Percentiles rank a stretch among this genome's conserved stretches.
These are phyloP conservation scores for Chiloscyllium punctatum DNA, from an alignment of 2,797 vertebrate genomes.

Conservation along the genomic window DNA sequence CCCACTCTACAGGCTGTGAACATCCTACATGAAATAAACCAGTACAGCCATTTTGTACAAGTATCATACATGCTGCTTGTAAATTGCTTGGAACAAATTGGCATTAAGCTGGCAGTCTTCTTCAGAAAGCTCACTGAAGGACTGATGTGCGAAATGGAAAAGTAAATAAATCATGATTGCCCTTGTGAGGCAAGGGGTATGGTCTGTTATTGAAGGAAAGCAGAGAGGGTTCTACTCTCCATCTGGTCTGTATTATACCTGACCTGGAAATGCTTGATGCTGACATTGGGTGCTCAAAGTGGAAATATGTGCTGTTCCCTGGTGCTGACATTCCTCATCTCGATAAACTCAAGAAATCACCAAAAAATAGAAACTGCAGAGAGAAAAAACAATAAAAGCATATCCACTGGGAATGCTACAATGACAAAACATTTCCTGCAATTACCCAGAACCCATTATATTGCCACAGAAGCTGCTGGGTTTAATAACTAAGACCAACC, in stretches of 20 bases:
- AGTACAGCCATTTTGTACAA: neutral
- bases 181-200: constrained; percentile 14
- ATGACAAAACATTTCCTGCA: constrained; percentile 32
- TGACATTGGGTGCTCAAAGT: constrained; percentile 28
- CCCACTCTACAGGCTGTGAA: neutral
- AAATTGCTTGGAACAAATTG: constrained; percentile 22
- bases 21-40: neutral
- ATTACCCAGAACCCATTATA: neutral
- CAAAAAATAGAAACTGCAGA: constrained; percentile 33
- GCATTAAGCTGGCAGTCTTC: constrained; percentile 20
- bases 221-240: neutral
- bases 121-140: neutral
- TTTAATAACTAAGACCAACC: constrained; percentile 26
- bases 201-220: constrained; percentile 11
- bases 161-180: neutral
- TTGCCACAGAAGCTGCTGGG: neutral
- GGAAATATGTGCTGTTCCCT: constrained; percentile 22
- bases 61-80: neutral
- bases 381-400: constrained; percentile 29
- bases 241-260: constrained; percentile 28
- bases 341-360: constrained; percentile 18
- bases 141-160: constrained; percentile 9
- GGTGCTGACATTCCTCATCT: constrained; percentile 33
- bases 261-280: constrained; percentile 14
- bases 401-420: neutral